A percentile compares a stretch with the other conserved stretches of the same genome.
These are phyloP conservation scores for Parthenolecanium corni DNA, from an alignment of 2,888 invertebrate genomes.

Conservation along the genomic window DNA sequence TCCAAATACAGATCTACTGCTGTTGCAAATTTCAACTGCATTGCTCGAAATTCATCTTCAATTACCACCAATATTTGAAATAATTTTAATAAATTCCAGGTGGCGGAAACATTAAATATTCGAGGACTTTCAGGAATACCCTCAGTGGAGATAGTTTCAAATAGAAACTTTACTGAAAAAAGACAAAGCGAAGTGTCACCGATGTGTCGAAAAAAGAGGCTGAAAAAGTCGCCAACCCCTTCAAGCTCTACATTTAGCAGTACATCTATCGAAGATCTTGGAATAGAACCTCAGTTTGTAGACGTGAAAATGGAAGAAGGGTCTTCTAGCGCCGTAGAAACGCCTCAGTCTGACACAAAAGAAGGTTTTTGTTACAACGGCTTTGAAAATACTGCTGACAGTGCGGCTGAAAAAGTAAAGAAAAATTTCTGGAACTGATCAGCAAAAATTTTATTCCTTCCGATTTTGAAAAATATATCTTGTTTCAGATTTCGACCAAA, in stretches of 20 bases:
- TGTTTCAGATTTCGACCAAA: neutral
- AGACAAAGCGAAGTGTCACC: constrained; percentile 45
- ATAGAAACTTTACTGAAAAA: constrained; percentile 41
- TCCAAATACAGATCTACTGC: too few relatives aligned
- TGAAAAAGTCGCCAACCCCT: constrained; percentile 52
- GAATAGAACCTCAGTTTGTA: constrained; percentile 16
- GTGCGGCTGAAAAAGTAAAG: neutral
- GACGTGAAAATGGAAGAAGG: constrained; percentile 1
- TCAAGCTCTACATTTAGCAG: constrained; percentile 43
- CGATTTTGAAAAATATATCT: neutral
- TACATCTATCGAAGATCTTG: constrained; percentile 37
- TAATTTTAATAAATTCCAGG: too few relatives aligned
- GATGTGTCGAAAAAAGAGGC: constrained; percentile 47
- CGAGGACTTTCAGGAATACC: constrained; percentile 75
- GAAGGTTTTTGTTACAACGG: neutral
- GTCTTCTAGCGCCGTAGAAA: neutral
- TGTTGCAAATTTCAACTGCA: too few relatives aligned
- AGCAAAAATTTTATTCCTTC: neutral
- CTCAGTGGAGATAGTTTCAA: constrained; percentile 54
- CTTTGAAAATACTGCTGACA: neutral
- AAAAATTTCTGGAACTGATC: neutral
- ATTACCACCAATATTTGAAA: too few relatives aligned
- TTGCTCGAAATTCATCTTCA: too few relatives aligned
- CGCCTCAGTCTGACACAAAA: neutral
- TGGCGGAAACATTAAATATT: constrained; percentile 75